Percentiles rank a stretch among this genome's conserved stretches.
Conservation (phyloP, 2,797 vertebrate genomes). For the Hippoglossus hippoglossus region DNA sequence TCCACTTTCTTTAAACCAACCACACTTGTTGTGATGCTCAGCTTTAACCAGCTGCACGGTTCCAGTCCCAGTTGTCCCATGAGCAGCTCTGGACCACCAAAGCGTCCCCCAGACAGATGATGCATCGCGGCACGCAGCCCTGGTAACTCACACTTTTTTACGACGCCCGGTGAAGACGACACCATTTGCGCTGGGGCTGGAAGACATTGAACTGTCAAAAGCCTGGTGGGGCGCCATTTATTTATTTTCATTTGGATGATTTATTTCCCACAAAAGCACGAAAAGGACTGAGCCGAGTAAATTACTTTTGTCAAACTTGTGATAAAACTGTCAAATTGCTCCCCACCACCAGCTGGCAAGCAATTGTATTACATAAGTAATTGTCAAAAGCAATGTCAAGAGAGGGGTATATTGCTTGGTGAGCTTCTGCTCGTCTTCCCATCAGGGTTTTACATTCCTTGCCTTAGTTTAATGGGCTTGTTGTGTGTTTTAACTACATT, state of each 20-base stretch:
- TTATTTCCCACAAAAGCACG: conserved; percentile 73
- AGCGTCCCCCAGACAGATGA: conserved; percentile 63
- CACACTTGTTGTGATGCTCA: conserved; percentile 33
- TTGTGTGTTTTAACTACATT: conserved; percentile 47
- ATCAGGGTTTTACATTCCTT: conserved; percentile 47
- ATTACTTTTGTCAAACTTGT: conserved; percentile 82
- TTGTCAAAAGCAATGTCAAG: conserved; percentile 75
- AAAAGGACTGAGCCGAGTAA: conserved; percentile 72
- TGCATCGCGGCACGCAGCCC: conserved; percentile 54
- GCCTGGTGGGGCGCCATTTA: conserved; percentile 62
- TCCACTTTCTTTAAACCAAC: conserved; percentile 31
- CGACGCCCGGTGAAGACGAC: conserved; percentile 49
- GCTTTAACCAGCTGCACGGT: conserved; percentile 61
- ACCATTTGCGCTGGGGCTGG: conserved; percentile 35
- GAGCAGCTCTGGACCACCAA: conserved; percentile 56
- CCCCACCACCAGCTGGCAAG: conserved; percentile 77
- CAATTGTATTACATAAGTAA: conserved; percentile 78
- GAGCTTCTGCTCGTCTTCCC: conserved; percentile 54
- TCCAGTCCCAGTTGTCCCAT: conserved; percentile 67
- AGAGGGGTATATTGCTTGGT: conserved; percentile 58
- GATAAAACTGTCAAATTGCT: conserved; percentile 81
- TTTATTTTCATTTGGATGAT: conserved; percentile 79
- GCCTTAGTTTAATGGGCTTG: conserved; percentile 47
- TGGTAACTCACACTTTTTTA: conserved; percentile 62
- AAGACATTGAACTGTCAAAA: conserved; percentile 74